A percentile compares a stretch with the other conserved stretches of the same genome.
phyloP scores from a whole-genome alignment of 92 coral and sea anemone species.

The Epizoanthus rinbou region DNA sequence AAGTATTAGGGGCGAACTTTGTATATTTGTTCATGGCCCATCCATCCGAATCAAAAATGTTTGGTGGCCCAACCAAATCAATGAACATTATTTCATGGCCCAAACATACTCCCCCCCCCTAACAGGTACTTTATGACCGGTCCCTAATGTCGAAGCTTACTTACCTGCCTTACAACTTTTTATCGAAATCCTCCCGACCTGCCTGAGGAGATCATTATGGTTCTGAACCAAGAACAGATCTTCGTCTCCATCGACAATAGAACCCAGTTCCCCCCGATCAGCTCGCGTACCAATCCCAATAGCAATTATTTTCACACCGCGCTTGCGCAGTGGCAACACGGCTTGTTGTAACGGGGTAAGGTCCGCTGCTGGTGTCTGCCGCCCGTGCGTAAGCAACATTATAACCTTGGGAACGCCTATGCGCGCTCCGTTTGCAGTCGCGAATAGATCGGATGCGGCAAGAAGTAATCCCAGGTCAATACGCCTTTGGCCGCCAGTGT shows the following conservation, averaged over 20 bases:
- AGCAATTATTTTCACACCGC: slow-evolving; percentile 19
- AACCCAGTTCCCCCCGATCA: not conserved
- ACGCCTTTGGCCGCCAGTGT: slow-evolving; percentile 36
- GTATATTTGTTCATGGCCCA: too few relatives aligned
- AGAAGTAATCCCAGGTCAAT: slow-evolving; percentile 22
- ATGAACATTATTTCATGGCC: too few relatives aligned
- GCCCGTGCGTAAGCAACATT: slow-evolving; percentile 17
- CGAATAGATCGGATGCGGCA: slow-evolving; percentile 26
- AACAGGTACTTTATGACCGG: too few relatives aligned
- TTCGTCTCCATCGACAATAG: slow-evolving; percentile 17
- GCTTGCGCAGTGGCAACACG: slow-evolving; percentile 1
- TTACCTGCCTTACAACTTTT: slow-evolving; percentile 17
- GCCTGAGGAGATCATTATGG: slow-evolving; percentile 26
- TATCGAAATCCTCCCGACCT: slow-evolving; percentile 21
- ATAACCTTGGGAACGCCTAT: not conserved
- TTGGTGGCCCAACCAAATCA: too few relatives aligned
- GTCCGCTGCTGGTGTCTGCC: slow-evolving; percentile 28
- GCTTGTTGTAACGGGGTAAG: slow-evolving; percentile 6
- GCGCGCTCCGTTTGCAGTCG: not conserved
- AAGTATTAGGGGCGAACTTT: too few relatives aligned
- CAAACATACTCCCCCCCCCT: too few relatives aligned
- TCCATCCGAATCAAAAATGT: too few relatives aligned
- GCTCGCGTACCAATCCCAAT: slow-evolving; percentile 36
- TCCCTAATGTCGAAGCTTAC: not conserved
- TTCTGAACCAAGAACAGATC: slow-evolving; percentile 20